Evolutionary conservation across 2,888 invertebrate genomes (phyloP), one percentile per base, ranked within the genome.

Genomic region (Geophilus truncorum): DNA sequence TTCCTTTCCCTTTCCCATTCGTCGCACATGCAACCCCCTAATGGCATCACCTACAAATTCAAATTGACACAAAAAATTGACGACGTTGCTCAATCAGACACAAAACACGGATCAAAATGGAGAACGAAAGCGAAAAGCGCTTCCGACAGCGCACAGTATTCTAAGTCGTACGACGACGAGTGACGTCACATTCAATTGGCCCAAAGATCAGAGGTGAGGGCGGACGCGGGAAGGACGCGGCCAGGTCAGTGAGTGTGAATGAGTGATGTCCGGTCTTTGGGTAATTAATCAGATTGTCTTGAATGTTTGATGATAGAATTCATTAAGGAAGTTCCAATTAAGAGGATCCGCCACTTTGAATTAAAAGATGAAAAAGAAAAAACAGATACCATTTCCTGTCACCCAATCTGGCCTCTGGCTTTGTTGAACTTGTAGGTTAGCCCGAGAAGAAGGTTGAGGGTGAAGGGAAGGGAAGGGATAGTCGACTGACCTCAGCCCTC

Each of bases 281-380:
- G 51, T 51, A 51, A 51, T 51, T 51, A 51, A 51, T 51, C 51
- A 51, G 51, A 51, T 51, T 51, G 51, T 51, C 51, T 51, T 51
- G 51, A 51, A 51, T 51, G 51, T 51, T 51, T 51, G 51, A 51
- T 51, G 51, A 51, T 51, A 51, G 51, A 51, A 51, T 51, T 79
- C 79, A 79, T 79, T 79, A 79, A 79, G 79, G 79, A 79, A 79
- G 79, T 79, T 40, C 51, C 79, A 79, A 79, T 79, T 79, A 79
- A 79, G 79, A 75, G 51, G 51, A 51, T 51, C 51, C 51, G 51
- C 51, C 51, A 51, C 51, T 51, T 51, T 51, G 51, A 51, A 51
- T 51, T 51, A 51, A 51, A 51, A 51, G 51, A 51, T 51, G 18
- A 51, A 51, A 51, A 51, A 51, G 51, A 51, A 51, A 51, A 51